A percentile compares a stretch with the other conserved stretches of the same genome.
phyloP scores from a whole-genome alignment of 2,888 invertebrate genomes.

The Chymomyza caudatula region DNA sequence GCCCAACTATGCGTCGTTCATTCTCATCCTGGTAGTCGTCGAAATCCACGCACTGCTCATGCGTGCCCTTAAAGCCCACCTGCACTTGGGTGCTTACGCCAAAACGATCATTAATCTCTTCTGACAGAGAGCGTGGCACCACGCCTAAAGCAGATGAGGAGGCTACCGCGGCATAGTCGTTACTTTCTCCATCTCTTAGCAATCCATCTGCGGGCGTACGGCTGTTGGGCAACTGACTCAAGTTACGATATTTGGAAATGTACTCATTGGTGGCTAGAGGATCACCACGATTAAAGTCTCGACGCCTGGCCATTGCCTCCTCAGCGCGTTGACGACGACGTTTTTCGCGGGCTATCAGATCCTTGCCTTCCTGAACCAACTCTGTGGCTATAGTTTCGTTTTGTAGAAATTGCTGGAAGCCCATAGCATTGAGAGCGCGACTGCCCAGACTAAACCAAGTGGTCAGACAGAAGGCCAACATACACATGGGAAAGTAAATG shows the following conservation, averaged over 20 bases:
- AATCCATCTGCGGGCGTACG: slow-evolving; percentile 81
- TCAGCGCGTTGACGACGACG: slow-evolving; percentile 89
- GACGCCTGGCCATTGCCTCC: slow-evolving; percentile 86
- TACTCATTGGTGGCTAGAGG: slow-evolving; percentile 52
- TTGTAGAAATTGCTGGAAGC: slow-evolving; percentile 97
- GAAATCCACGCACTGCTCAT: slow-evolving; percentile 57
- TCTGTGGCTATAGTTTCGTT: slow-evolving; percentile 96
- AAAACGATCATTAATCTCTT: slow-evolving; percentile 83
- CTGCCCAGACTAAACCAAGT: slow-evolving; percentile 97
- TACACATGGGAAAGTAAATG: slow-evolving; percentile 98
- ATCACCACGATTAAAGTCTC: slow-evolving; percentile 62
- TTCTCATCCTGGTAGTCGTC: slow-evolving; percentile 74
- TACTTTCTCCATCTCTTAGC: slow-evolving; percentile 86
- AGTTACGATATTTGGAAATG: slow-evolving; percentile 68
- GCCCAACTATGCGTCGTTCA: slow-evolving; percentile 80
- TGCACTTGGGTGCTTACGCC: slow-evolving; percentile 82
- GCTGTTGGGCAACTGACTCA: slow-evolving; percentile 27
- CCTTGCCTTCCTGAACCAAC: slow-evolving; percentile 94
- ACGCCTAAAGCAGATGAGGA: slow-evolving; percentile 74
- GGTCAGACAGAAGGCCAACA: slow-evolving; percentile 93
- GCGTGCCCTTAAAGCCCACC: slow-evolving; percentile 75
- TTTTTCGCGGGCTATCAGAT: slow-evolving; percentile 92
- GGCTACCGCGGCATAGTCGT: slow-evolving; percentile 83
- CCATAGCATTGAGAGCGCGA: slow-evolving; percentile 91
- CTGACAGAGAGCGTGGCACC: slow-evolving; percentile 77